Conservation (phyloP, 2,888 invertebrate species). For the Acheta domesticus region DNA sequence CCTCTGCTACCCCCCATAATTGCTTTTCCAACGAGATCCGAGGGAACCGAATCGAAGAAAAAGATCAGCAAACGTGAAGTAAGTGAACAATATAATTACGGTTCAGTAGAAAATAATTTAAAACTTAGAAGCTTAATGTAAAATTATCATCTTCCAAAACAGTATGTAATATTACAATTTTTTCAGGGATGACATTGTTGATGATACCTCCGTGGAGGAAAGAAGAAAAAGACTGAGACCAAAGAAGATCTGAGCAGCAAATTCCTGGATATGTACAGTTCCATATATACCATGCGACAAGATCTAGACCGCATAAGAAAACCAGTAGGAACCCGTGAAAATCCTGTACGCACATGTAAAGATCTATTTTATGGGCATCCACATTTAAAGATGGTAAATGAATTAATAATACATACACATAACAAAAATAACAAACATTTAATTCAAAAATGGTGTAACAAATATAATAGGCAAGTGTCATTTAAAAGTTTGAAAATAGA, state of each 20-base stretch:
- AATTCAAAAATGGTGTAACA: background rate
- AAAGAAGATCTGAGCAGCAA: slow-evolving; percentile 55
- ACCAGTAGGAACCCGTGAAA: slow-evolving; percentile 73
- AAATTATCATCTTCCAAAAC: background rate
- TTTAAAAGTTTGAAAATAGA: background rate
- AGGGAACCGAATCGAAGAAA: slow-evolving; percentile 38
- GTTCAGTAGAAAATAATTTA: background rate
- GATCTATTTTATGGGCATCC: slow-evolving; percentile 75
- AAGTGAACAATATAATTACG: background rate
- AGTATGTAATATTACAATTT: slow-evolving; percentile 39
- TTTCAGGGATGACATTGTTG: slow-evolving; percentile 20
- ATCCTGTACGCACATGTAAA: slow-evolving; percentile 76
- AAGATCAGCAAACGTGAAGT: background rate
- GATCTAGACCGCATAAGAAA: slow-evolving; percentile 69
- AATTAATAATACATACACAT: background rate
- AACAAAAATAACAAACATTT: background rate
- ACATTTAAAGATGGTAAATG: slow-evolving; percentile 69
- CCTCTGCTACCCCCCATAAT: slow-evolving; percentile 72
- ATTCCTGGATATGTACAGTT: slow-evolving; percentile 66
- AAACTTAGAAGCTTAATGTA: background rate
- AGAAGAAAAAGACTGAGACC: slow-evolving; percentile 36
- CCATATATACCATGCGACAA: slow-evolving; percentile 67
- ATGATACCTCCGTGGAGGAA: slow-evolving; percentile 22
- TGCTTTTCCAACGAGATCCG: slow-evolving; percentile 55
- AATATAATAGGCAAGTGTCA: background rate